phyloP scores from a whole-genome alignment of 2,113 vertebrate species.

The Malaclemys terrapin region DNA sequence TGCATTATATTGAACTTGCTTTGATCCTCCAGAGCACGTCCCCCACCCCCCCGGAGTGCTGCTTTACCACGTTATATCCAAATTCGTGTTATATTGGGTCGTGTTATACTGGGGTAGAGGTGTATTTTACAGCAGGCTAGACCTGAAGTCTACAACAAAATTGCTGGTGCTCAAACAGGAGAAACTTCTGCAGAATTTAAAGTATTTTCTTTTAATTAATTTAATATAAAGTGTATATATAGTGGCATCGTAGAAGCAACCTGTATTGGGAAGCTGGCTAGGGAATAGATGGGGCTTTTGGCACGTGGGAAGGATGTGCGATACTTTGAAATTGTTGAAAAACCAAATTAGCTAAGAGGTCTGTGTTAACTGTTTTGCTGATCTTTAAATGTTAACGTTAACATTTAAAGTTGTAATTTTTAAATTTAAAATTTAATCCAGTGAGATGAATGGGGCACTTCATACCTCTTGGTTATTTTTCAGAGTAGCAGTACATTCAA shows the following conservation, averaged over 20 bases:
- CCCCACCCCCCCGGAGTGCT: no score
- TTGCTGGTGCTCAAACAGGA: neutral
- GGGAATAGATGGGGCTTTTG: rapidly evolving
- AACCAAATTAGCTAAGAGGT: neutral
- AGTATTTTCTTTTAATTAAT: no score
- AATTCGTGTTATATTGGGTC: no score
- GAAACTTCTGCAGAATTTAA: neutral
- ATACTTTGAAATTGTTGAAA: neutral
- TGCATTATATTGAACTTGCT: no score
- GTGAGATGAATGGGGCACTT: neutral
- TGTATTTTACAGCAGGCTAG: neutral
- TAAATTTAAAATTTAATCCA: neutral
- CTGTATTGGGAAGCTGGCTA: neutral
- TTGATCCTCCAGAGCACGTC: no score
- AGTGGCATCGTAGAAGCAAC: rapidly evolving
- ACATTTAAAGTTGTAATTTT: no score
- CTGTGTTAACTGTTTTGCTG: no score
- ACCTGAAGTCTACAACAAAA: rapidly evolving
- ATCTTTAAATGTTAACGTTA: neutral
- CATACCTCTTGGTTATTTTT: neutral
- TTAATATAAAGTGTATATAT: neutral
- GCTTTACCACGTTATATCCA: no score
- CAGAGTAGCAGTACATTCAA: neutral
- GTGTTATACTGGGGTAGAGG: no score
- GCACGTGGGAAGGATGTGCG: neutral